Conservation (phyloP, 2,113 vertebrate species). For the Oryzias javanicus region DNA sequence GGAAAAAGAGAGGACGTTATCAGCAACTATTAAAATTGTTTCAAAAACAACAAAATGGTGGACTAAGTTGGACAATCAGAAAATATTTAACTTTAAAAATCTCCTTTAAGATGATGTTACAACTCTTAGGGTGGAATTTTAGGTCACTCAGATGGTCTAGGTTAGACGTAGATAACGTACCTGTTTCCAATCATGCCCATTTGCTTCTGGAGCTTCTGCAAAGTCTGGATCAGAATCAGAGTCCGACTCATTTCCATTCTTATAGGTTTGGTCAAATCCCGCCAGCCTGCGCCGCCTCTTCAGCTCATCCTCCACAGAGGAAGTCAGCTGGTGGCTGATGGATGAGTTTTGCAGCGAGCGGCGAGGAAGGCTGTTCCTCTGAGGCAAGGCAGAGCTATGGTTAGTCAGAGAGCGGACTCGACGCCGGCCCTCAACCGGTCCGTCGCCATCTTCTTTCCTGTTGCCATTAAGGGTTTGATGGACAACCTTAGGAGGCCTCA, state of each 20-base stretch:
- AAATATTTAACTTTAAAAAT: no score
- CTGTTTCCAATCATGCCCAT: conserved; percentile 83
- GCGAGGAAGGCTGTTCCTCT: conserved; percentile 27
- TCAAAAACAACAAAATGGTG: no score
- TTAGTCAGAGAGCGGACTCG: conserved; percentile 57
- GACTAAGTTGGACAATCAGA: no score
- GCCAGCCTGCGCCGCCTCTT: conserved; percentile 70
- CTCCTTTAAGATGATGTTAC: no score
- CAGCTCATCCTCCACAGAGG: conserved; percentile 79
- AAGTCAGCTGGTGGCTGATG: conserved; percentile 36
- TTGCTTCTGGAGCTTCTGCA: conserved; percentile 41
- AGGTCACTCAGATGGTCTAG: no score
- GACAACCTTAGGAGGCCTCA: conserved; percentile 76
- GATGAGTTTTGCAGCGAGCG: conserved; percentile 52
- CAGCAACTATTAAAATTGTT: no score
- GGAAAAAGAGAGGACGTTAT: no score
- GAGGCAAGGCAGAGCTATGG: background rate
- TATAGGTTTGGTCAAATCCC: conserved; percentile 59
- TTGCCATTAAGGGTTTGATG: conserved; percentile 1
- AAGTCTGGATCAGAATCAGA: conserved; percentile 60
- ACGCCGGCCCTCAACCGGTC: conserved; percentile 22
- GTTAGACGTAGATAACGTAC: conserved; percentile 55
- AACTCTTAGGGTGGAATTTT: no score
- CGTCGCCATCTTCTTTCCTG: background rate
- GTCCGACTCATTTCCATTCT: conserved; percentile 52